These are phyloP conservation scores for Girardia tigrina DNA, from an alignment of 2,888 invertebrate species.

Conservation along the genomic window DNA sequence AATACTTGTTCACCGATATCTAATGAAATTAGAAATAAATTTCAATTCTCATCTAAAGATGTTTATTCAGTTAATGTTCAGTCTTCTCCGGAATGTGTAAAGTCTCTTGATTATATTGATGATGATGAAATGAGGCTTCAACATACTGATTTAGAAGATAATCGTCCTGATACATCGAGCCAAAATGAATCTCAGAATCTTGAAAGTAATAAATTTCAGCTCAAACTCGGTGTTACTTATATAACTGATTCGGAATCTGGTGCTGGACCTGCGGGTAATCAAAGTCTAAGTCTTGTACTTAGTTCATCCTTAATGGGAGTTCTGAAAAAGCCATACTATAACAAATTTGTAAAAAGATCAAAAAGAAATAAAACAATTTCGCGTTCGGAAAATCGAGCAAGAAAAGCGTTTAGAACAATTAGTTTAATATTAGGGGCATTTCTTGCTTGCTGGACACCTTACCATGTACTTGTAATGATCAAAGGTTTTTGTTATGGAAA, in stretches of 20 bases:
- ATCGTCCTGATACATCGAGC: not conserved
- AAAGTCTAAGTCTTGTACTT: not conserved
- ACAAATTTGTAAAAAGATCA: conserved; percentile 48
- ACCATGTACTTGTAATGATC: conserved; percentile 83
- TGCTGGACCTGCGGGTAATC: not conserved
- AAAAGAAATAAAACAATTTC: conserved; percentile 58
- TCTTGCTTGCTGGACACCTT: conserved; percentile 97
- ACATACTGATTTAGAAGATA: not conserved
- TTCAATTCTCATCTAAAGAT: not conserved
- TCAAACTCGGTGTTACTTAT: not conserved
- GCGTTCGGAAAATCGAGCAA: conserved; percentile 88
- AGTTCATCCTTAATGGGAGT: not conserved
- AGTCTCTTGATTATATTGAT: not conserved
- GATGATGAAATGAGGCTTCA: not conserved
- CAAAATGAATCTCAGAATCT: not conserved
- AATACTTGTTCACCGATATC: not conserved
- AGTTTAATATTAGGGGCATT: conserved; percentile 92
- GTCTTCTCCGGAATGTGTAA: not conserved
- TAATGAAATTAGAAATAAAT: not conserved
- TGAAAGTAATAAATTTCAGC: not conserved
- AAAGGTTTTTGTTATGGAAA: conserved; percentile 72
- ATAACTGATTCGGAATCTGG: not conserved
- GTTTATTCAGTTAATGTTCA: not conserved
- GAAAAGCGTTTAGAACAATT: conserved; percentile 92
- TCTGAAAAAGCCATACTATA: not conserved